phyloP scores from a whole-genome alignment of 2,113 vertebrate genomes.

The Cololabis saira region DNA sequence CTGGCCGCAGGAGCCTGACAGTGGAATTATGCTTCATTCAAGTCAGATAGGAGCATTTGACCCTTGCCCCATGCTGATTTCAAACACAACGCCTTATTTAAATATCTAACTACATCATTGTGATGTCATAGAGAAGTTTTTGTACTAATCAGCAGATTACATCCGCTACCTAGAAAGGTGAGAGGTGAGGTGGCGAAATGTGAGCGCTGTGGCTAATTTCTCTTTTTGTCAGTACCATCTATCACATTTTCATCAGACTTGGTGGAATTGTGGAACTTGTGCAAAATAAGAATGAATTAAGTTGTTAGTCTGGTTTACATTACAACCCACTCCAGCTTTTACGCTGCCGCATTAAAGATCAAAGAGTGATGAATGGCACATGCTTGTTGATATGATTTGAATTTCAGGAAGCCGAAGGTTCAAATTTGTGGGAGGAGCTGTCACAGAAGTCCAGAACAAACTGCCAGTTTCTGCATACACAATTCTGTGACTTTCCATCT shows the following conservation, averaged over 20 bases:
- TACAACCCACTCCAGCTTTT: neutral
- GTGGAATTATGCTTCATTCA: too few relatives aligned
- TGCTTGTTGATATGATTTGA: conserved; percentile 28
- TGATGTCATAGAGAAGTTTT: too few relatives aligned
- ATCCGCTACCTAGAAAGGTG: neutral
- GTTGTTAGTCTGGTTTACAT: too few relatives aligned
- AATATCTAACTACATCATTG: too few relatives aligned
- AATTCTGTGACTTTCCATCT: conserved; percentile 55
- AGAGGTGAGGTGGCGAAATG: neutral
- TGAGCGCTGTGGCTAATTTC: neutral
- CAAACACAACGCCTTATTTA: too few relatives aligned
- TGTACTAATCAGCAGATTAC: neutral
- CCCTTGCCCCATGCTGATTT: too few relatives aligned
- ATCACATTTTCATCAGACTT: neutral
- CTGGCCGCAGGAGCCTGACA: too few relatives aligned
- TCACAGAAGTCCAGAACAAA: conserved; percentile 27
- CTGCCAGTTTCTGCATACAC: conserved; percentile 52
- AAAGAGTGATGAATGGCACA: conserved; percentile 18
- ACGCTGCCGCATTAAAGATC: neutral
- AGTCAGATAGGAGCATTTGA: too few relatives aligned
- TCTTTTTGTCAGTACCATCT: neutral
- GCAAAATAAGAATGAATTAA: neutral
- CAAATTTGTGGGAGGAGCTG: conserved; percentile 34
- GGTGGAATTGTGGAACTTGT: fast-evolving
- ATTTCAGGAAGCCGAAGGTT: conserved; percentile 42